phyloP scores from a whole-genome alignment of 2,113 vertebrate species.

The Aix galericulata region DNA sequence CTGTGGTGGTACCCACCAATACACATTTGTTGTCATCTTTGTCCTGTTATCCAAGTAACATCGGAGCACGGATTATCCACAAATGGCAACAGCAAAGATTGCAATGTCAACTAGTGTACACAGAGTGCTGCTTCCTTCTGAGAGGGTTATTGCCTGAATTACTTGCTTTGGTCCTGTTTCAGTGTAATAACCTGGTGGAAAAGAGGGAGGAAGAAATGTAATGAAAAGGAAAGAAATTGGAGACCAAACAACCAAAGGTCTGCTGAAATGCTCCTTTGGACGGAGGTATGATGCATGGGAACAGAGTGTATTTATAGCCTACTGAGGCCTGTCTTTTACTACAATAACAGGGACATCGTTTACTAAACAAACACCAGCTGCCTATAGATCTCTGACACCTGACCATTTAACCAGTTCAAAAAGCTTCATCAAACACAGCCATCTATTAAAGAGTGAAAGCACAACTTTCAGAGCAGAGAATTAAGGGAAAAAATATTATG shows the following conservation, averaged over 20 bases:
- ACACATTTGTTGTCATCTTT: not conserved
- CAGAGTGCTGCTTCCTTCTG: not conserved
- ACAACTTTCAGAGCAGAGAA: slow-evolving; percentile 17
- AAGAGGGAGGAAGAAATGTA: not conserved
- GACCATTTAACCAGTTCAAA: slow-evolving; percentile 23
- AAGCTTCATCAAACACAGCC: slow-evolving; percentile 45
- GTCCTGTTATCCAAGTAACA: not conserved
- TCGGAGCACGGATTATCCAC: rapidly evolving
- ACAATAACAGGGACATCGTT: slow-evolving; percentile 47
- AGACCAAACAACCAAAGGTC: slow-evolving; percentile 26
- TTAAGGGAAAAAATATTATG: slow-evolving; percentile 3
- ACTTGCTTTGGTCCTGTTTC: slow-evolving; percentile 27
- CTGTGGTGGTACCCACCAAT: not conserved
- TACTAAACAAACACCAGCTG: slow-evolving; percentile 65
- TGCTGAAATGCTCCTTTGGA: slow-evolving; percentile 8
- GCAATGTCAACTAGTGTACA: not conserved
- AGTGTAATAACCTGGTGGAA: slow-evolving; percentile 2
- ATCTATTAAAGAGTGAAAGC: slow-evolving; percentile 12
- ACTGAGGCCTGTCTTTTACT: slow-evolving; percentile 37
- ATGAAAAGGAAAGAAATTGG: slow-evolving; percentile 43
- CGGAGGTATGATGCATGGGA: not conserved
- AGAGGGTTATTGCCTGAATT: not conserved
- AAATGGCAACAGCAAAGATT: not conserved
- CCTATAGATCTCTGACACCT: slow-evolving; percentile 32
- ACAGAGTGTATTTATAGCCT: slow-evolving; percentile 11